Evolutionary conservation across 2,797 vertebrate species (phyloP).

Genomic region (Falco cherrug): DNA sequence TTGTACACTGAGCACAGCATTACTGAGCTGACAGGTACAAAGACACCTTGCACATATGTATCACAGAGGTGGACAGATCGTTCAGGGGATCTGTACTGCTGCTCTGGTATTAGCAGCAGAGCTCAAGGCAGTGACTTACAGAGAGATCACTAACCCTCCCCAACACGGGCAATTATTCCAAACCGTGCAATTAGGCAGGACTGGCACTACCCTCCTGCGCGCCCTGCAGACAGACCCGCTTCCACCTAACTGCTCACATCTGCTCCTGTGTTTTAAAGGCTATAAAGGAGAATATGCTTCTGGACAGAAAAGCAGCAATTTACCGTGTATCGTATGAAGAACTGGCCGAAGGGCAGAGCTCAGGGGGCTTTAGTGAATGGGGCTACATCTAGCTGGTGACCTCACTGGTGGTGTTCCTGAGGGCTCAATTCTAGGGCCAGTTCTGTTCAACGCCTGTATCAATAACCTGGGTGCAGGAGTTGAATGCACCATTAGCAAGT

Average conservation of each 20-base stretch:
- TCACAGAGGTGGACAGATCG: not conserved
- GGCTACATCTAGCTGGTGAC: not conserved
- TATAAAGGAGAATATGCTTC: not conserved
- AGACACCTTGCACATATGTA: not conserved
- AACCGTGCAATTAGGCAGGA: not conserved
- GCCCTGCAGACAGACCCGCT: not conserved
- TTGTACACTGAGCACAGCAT: rapidly evolving
- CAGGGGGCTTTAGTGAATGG: not conserved
- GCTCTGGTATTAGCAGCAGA: not conserved
- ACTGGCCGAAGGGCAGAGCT: not conserved
- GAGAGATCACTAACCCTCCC: not conserved
- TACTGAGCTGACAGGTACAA: not conserved
- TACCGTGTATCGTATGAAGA: not conserved
- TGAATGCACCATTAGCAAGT: no score
- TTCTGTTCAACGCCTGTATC: not conserved
- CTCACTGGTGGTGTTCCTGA: not conserved
- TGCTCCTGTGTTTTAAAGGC: not conserved
- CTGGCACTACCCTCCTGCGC: not conserved
- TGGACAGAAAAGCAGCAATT: not conserved
- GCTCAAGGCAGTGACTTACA: not conserved
- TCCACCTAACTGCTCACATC: rapidly evolving
- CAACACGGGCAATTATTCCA: no score
- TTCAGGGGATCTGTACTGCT: not conserved
- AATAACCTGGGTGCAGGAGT: no score
- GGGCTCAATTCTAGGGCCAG: not conserved